Evolutionary conservation across 2,888 invertebrate genomes (phyloP), one percentile per base, ranked within the genome.

Genomic region (Lymantria dispar): DNA sequence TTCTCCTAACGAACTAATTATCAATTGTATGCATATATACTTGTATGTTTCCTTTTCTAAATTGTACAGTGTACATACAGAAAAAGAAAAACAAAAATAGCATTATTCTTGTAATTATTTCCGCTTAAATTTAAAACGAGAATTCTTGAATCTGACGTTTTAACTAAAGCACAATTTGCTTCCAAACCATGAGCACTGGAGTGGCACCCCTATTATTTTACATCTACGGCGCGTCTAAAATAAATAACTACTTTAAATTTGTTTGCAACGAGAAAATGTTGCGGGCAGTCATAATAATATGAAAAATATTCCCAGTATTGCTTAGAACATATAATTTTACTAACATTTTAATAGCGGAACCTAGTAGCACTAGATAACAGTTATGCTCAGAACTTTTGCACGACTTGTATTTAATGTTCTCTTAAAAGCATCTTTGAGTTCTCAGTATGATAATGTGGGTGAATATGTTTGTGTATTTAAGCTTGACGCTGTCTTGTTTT

Each of bases 181-280:
- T 14, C 15, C 7, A 44, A 44, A 36, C 44, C 10, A 14, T 22
- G 38, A 7, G n/a, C 3, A n/a, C 38, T 22, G 5, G 33, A 43
- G 40, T 44, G 44, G 40, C 44, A 37, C 5, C 47, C 40, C 47
- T 47, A 13, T 30, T 37, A 44, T 41, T 40, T 8, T 13, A 12
- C 31, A 41, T 15, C 31, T 43, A 43, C 43, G 45, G 11, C n/a
- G 37, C 41, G 49, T 42, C 30, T 10, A 11, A 29, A 31, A 15
- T 52, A 44, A 22, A 62, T 48, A 54, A 52, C 51, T 62, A 62
- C 50, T 54, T 64, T 53, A 58, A 64, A 63, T 61, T 62, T 50
- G 46, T 52, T 48, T 56, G 49, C 47, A 52, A 52, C 54, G 13
- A 43, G 43, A 43, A 47, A 65, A 66, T 51, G 10, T 33, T 48